These are phyloP conservation scores for Cottus gobio DNA, from an alignment of 2,113 vertebrate genomes.

Conservation along the genomic window DNA sequence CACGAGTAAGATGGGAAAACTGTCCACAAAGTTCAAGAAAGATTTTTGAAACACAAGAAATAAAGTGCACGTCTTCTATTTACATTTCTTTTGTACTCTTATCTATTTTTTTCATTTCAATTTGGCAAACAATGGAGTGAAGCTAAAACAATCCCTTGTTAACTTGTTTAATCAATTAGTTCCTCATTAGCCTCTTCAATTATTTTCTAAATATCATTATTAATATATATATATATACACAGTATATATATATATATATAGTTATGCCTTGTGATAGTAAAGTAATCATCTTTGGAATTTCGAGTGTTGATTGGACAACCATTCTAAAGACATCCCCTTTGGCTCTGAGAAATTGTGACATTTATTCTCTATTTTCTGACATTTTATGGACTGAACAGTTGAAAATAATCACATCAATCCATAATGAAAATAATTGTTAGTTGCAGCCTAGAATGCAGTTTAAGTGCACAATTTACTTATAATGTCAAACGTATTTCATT, in stretches of 20 bases:
- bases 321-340: neutral
- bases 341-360: neutral
- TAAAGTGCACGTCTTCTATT: neutral
- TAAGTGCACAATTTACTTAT: neutral
- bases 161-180: neutral
- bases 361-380: neutral
- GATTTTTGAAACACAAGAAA: neutral
- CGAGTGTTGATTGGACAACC: neutral
- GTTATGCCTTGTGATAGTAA: neutral
- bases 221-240: neutral
- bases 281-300: neutral
- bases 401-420: neutral
- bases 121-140: neutral
- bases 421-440: neutral
- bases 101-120: neutral
- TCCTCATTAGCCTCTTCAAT: neutral
- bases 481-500: constrained; percentile 6
- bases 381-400: neutral
- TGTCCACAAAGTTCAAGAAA: neutral
- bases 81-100: neutral
- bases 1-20: neutral
- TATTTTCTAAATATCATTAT: no score
- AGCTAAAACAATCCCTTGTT: neutral
- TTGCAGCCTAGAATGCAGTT: neutral
- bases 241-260: no score